These are phyloP conservation scores for Struthidea cinerea DNA, from an alignment of 2,113 vertebrate genomes.

Conservation along the genomic window DNA sequence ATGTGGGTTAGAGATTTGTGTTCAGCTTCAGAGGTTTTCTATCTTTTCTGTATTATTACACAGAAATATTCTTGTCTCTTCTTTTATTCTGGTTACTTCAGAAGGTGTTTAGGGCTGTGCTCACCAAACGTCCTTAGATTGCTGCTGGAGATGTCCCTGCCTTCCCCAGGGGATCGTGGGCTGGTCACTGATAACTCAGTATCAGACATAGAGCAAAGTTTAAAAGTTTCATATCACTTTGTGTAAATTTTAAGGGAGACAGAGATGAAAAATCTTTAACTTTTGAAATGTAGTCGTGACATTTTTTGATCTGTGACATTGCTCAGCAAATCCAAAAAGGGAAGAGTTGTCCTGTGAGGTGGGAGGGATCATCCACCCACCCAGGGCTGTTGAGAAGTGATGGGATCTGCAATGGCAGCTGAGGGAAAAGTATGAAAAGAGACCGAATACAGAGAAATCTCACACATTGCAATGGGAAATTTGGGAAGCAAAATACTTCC, in stretches of 20 bases:
- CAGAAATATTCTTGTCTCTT: background rate
- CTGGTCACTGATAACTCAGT: background rate
- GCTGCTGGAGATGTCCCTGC: background rate
- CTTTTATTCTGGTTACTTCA: background rate
- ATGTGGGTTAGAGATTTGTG: background rate
- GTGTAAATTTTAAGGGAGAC: background rate
- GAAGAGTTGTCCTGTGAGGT: background rate
- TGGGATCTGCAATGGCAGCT: background rate
- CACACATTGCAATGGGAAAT: background rate
- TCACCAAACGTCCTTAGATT: background rate
- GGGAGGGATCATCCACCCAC: background rate
- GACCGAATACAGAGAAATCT: background rate
- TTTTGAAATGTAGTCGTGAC: background rate
- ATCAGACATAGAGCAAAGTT: background rate
- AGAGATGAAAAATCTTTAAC: background rate
- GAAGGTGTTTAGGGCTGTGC: background rate
- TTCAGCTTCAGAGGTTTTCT: background rate
- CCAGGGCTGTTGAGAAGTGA: background rate
- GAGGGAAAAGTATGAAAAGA: background rate
- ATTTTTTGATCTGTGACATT: background rate
- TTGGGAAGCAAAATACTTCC: background rate
- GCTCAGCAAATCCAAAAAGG: background rate
- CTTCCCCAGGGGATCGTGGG: background rate
- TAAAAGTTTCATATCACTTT: background rate
- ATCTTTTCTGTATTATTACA: background rate